Evolutionary conservation across 2,797 vertebrate genomes (phyloP).

Genomic region (Peromyscus eremicus): DNA sequence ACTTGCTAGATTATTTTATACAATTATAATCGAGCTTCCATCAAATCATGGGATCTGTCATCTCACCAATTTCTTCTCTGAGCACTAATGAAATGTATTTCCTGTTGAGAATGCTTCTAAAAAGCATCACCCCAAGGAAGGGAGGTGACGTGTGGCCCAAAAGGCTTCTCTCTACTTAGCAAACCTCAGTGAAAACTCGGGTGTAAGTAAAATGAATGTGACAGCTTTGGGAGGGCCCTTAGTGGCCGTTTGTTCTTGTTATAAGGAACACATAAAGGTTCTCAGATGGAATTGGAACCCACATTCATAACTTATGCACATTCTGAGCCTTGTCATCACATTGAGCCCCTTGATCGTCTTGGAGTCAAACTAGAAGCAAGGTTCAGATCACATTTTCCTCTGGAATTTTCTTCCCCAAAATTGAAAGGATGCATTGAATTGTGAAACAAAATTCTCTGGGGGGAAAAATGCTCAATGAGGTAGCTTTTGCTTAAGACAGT

Average conservation of each 20-base stretch:
- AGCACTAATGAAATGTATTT: slow-evolving; percentile 88
- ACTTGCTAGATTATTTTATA: slow-evolving; percentile 90
- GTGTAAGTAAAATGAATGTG: slow-evolving; percentile 74
- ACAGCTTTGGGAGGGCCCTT: slow-evolving; percentile 63
- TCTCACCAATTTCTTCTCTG: slow-evolving; percentile 89
- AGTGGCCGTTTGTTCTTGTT: slow-evolving; percentile 67
- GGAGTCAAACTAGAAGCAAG: background rate
- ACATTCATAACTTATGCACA: background rate
- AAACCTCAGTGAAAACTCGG: slow-evolving; percentile 70
- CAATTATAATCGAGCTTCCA: slow-evolving; percentile 91
- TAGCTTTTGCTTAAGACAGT: slow-evolving; percentile 53
- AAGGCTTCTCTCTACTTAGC: slow-evolving; percentile 76
- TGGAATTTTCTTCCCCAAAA: background rate
- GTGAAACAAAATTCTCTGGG: slow-evolving; percentile 16
- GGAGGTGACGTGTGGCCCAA: slow-evolving; percentile 48
- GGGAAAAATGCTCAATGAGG: background rate
- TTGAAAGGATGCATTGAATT: slow-evolving; percentile 40
- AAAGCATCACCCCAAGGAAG: slow-evolving; percentile 72
- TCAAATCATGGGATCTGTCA: slow-evolving; percentile 89
- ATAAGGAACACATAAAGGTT: slow-evolving; percentile 48
- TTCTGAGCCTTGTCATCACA: background rate
- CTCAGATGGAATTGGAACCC: slow-evolving; percentile 54
- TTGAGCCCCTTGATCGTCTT: slow-evolving; percentile 30
- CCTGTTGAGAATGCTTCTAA: slow-evolving; percentile 86
- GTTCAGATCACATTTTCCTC: slow-evolving; percentile 1